Evolutionary conservation across 92 coral and sea anemone genomes (phyloP).

Genomic region (Actinostola sp.): DNA sequence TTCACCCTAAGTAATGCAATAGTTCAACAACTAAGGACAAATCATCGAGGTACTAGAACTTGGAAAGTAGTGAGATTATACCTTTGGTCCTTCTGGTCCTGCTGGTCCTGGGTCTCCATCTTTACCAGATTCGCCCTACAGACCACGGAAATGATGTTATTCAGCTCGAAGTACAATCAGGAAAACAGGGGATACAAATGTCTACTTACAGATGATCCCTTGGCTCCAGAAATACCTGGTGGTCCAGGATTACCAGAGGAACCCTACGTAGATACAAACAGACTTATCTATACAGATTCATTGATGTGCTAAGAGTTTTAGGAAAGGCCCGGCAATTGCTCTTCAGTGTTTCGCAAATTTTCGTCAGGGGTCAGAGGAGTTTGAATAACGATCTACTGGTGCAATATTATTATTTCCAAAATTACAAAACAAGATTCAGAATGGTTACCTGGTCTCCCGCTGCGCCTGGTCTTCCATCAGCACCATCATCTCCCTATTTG

Average conservation of each 20-base stretch:
- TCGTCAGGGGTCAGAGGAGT: too few species aligned
- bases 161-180: neutral
- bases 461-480: conserved; percentile 41
- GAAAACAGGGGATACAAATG: neutral
- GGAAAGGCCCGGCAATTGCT: too few species aligned
- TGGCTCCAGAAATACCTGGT: conserved; percentile 50
- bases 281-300: too few species aligned
- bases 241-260: conserved; percentile 51
- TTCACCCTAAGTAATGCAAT: conserved; percentile 18
- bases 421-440: neutral
- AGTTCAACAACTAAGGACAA: neutral
- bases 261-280: conserved; percentile 27
- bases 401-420: too few species aligned
- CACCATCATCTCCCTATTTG: conserved; percentile 52
- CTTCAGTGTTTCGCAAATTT: too few species aligned
- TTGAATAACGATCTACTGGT: neutral
- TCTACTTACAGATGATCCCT: conserved; percentile 39
- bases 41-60: neutral
- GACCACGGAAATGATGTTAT: neutral
- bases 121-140: conserved; percentile 43
- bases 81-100: conserved; percentile 42
- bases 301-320: too few species aligned
- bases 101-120: conserved; percentile 52
- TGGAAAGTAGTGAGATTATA: neutral
- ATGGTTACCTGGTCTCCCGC: conserved; percentile 47